Conservation (phyloP, 2,797 vertebrate genomes). For the Lerista edwardsae region DNA sequence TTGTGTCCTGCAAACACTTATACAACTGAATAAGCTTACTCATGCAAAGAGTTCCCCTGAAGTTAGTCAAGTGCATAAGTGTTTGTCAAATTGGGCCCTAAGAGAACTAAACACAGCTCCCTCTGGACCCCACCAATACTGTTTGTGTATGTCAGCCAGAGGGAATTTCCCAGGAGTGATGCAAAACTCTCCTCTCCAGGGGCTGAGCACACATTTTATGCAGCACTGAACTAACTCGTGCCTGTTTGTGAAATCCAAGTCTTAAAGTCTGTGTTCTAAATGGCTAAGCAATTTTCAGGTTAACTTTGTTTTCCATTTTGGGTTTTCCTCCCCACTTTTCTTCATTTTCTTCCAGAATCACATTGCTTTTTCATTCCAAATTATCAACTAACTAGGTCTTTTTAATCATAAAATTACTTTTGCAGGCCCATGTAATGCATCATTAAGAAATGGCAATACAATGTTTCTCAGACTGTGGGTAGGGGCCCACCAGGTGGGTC, state of each 20-base stretch:
- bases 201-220: slow-evolving; percentile 31
- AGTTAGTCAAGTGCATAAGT: slow-evolving; percentile 51
- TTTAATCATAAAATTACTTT: background rate
- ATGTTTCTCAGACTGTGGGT: too few species aligned
- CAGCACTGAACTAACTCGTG: background rate
- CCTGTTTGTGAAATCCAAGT: slow-evolving; percentile 24
- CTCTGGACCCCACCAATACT: background rate
- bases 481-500: too few species aligned
- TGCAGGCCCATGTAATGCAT: background rate
- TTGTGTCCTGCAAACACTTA: slow-evolving; percentile 36
- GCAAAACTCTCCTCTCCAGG: slow-evolving; percentile 35
- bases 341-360: background rate
- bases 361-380: too few species aligned
- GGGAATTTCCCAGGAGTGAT: slow-evolving; percentile 47
- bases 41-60: slow-evolving; percentile 38
- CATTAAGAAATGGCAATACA: background rate
- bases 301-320: accelerated
- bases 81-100: slow-evolving; percentile 53
- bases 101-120: slow-evolving; percentile 51
- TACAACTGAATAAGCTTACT: slow-evolving; percentile 35
- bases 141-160: slow-evolving; percentile 41
- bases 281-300: slow-evolving; percentile 1
- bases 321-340: background rate
- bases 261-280: background rate
- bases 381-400: background rate